Conservation (phyloP, 35 echinoderm and acorn worm species). For the Amphiura filiformis region DNA sequence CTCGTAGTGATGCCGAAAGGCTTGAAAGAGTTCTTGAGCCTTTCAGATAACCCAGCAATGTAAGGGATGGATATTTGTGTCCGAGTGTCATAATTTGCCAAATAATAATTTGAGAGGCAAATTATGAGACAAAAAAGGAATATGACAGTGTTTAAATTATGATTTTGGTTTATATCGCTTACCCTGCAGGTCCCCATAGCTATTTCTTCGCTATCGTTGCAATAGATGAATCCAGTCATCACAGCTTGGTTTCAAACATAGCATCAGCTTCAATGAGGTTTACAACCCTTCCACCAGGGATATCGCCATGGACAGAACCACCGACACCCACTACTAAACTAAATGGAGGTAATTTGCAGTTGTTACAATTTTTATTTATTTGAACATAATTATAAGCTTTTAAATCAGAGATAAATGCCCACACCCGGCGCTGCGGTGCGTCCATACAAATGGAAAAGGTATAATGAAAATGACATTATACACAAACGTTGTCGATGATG, state of each 20-base stretch:
- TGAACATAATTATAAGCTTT: too few relatives aligned
- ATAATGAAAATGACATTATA: too few relatives aligned
- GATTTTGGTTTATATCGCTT: not conserved
- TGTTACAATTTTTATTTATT: too few relatives aligned
- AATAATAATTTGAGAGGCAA: not conserved
- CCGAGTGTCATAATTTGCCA: not conserved
- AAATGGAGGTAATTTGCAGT: too few relatives aligned
- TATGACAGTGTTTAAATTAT: not conserved
- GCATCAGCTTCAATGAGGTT: constrained; percentile 1
- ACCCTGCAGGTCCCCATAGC: not conserved
- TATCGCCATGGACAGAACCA: not conserved
- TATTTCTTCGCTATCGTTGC: not conserved
- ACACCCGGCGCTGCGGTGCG: too few relatives aligned
- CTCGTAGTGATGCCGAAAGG: too few relatives aligned
- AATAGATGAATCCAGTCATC: not conserved
- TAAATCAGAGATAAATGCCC: too few relatives aligned
- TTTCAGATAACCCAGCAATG: too few relatives aligned
- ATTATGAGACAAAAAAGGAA: not conserved
- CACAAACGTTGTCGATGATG: too few relatives aligned
- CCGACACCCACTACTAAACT: not conserved
- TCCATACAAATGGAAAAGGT: too few relatives aligned
- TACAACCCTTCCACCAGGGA: not conserved
- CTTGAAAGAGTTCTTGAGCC: too few relatives aligned
- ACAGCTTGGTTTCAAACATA: not conserved
- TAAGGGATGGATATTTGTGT: too few relatives aligned